These are phyloP conservation scores for Protodeltote pygarga DNA, from an alignment of 2,888 invertebrate genomes.

Conservation along the genomic window DNA sequence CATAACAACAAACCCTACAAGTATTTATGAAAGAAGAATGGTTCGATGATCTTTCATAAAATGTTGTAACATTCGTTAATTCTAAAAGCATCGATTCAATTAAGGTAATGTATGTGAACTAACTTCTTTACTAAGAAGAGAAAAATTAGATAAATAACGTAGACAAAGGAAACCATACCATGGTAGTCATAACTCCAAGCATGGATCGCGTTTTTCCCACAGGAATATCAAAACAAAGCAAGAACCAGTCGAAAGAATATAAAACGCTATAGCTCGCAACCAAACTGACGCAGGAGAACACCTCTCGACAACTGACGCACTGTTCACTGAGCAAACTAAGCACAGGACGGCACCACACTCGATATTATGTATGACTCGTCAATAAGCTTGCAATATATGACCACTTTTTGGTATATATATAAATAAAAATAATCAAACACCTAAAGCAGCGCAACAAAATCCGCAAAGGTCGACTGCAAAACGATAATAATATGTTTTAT, in stretches of 20 bases:
- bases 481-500: conserved; percentile 78
- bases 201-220: conserved; percentile 85
- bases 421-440: conserved; percentile 61
- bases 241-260: conserved; percentile 65
- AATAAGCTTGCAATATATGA: conserved; percentile 58
- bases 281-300: conserved; percentile 76
- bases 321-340: conserved; percentile 82
- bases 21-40: conserved; percentile 49
- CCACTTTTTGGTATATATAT: conserved; percentile 58
- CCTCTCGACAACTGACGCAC: conserved; percentile 76
- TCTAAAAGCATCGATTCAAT: conserved; percentile 57
- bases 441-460: conserved; percentile 75
- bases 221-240: conserved; percentile 72
- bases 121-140: conserved; percentile 73
- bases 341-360: conserved; percentile 79
- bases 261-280: conserved; percentile 77
- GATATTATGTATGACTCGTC: conserved; percentile 53
- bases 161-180: conserved; percentile 87
- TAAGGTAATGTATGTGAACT: conserved; percentile 64
- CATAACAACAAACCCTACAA: conserved; percentile 52
- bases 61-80: conserved; percentile 48
- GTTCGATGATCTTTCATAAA: conserved; percentile 42
- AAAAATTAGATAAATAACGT: conserved; percentile 72
- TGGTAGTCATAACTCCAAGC: conserved; percentile 87
- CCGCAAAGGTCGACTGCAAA: conserved; percentile 73